These are phyloP conservation scores for Psilopsiagon aymara DNA, from an alignment of 2,113 vertebrate species.

Conservation along the genomic window DNA sequence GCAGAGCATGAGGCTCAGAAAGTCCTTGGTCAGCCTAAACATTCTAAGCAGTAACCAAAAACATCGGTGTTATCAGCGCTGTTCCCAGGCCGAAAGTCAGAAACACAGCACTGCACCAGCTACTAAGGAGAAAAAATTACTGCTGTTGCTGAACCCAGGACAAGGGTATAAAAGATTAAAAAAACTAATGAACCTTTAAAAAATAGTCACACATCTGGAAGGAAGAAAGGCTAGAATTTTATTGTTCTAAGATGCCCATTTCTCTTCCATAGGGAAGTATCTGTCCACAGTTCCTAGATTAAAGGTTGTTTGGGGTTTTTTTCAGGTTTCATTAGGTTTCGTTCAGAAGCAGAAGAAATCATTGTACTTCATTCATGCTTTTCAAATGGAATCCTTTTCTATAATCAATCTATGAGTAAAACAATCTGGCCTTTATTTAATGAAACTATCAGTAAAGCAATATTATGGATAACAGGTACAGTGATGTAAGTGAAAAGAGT, in stretches of 20 bases:
- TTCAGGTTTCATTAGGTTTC: not conserved
- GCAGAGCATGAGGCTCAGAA: too few species aligned
- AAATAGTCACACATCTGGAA: not conserved
- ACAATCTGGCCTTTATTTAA: not conserved
- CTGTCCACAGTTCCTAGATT: not conserved
- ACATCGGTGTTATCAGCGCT: too few species aligned
- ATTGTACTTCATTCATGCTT: not conserved
- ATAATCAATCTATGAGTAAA: not conserved
- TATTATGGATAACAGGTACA: not conserved
- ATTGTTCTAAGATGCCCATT: not conserved
- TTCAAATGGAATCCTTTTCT: not conserved
- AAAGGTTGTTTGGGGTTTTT: not conserved
- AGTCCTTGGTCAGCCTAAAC: too few species aligned
- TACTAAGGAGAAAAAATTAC: too few species aligned
- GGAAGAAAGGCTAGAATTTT: not conserved
- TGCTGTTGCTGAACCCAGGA: too few species aligned
- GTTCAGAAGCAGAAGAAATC: not conserved
- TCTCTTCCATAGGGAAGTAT: not conserved
- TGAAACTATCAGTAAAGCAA: not conserved
- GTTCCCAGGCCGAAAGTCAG: too few species aligned
- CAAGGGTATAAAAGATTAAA: not conserved
- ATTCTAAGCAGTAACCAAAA: too few species aligned
- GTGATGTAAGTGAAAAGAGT: not conserved
- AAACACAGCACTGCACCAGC: too few species aligned
- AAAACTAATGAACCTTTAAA: not conserved